These are phyloP conservation scores for Eupsilia transversa DNA, from an alignment of 2,888 invertebrate species.

Conservation along the genomic window DNA sequence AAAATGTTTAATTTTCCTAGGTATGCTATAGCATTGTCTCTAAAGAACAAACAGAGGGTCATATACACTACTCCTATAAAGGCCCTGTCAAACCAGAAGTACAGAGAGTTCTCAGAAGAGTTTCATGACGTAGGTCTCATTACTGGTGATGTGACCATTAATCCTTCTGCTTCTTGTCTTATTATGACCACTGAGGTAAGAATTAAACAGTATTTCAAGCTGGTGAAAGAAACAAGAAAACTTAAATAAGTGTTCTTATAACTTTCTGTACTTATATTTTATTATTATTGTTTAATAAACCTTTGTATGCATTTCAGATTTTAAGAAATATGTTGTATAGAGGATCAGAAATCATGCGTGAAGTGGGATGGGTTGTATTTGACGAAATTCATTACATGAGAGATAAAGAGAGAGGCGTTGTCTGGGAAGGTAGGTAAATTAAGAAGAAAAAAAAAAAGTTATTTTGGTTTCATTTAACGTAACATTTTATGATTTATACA, in stretches of 20 bases:
- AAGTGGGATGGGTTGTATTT: slow-evolving; percentile 99
- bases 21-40: slow-evolving; percentile 98
- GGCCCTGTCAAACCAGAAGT: slow-evolving; percentile 99
- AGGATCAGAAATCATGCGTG: slow-evolving; percentile 99
- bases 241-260: background rate
- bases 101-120: slow-evolving; percentile 98
- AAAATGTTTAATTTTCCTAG: slow-evolving; percentile 78
- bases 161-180: slow-evolving; percentile 98
- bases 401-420: slow-evolving; percentile 99
- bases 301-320: slow-evolving; percentile 91
- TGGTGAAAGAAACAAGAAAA: background rate
- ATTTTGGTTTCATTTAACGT: no score
- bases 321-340: slow-evolving; percentile 99
- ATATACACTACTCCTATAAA: slow-evolving; percentile 99
- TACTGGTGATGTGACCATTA: slow-evolving; percentile 99
- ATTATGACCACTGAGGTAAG: slow-evolving; percentile 99
- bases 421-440: slow-evolving; percentile 95
- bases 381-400: slow-evolving; percentile 99
- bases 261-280: background rate
- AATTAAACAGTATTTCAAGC: slow-evolving; percentile 68
- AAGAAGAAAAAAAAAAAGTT: background rate
- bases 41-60: slow-evolving; percentile 98
- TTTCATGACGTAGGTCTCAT: slow-evolving; percentile 99
- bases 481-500: no score
- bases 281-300: background rate